Evolutionary conservation across 1,140 invertebrate genomes (phyloP).

Genomic region (Belonocnema kinseyi): DNA sequence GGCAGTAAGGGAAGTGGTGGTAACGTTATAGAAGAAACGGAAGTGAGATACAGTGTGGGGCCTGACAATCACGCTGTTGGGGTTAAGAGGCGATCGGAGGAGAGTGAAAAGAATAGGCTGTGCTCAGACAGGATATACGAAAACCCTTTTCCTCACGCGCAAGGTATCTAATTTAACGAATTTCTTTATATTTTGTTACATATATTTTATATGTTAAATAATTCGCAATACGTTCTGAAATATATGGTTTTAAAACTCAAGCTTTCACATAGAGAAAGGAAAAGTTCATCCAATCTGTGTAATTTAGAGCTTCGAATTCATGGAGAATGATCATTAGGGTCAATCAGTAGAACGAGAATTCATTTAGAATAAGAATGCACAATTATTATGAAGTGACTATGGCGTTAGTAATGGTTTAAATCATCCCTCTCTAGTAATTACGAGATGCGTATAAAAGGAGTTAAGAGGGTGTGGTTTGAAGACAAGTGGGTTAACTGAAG

Average conservation of each 20-base stretch:
- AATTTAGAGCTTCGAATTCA: conserved; percentile 8
- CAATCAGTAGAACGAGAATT: background rate
- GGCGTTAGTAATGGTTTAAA: conserved; percentile 18
- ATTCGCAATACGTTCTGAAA: background rate
- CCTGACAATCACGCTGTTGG: too few relatives aligned
- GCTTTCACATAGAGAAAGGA: background rate
- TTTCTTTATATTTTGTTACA: too few relatives aligned
- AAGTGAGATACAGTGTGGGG: too few relatives aligned
- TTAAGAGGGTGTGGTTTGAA: conserved; percentile 32
- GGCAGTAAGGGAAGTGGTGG: too few relatives aligned
- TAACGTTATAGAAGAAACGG: too few relatives aligned
- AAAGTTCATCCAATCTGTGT: background rate
- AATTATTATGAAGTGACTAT: conserved; percentile 23
- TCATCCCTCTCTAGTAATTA: conserved; percentile 1
- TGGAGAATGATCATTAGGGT: background rate
- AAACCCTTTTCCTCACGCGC: too few relatives aligned
- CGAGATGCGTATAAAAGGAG: conserved; percentile 1
- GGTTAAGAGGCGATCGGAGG: too few relatives aligned
- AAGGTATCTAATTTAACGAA: too few relatives aligned
- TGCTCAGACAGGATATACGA: too few relatives aligned
- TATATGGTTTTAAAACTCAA: background rate
- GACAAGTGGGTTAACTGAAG: conserved; percentile 28
- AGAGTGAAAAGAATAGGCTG: too few relatives aligned
- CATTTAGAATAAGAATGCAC: background rate
- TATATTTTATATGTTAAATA: too few relatives aligned